Evolutionary conservation across 64 coral and sea anemone genomes (phyloP).

Genomic region (Cladopsammia gracilis): DNA sequence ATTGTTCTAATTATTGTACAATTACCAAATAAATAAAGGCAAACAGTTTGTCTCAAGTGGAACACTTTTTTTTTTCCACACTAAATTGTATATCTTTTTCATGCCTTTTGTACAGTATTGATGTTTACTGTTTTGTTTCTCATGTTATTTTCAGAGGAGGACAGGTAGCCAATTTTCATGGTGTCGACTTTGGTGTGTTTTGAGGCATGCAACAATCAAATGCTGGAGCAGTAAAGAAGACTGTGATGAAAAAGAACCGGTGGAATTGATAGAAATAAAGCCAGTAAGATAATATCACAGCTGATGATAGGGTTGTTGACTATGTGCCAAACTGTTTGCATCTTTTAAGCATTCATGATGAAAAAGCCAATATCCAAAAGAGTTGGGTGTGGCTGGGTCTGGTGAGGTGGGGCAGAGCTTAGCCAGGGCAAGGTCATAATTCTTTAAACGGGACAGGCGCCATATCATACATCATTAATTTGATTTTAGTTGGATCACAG

Average conservation of each 20-base stretch:
- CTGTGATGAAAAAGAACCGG: slow-evolving; percentile 33
- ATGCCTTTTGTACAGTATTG: background rate
- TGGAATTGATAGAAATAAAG: slow-evolving; percentile 88
- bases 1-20: too few species aligned
- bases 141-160: slow-evolving; percentile 16
- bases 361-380: too few species aligned
- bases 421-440: too few species aligned
- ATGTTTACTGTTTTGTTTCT: background rate
- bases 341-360: too few species aligned
- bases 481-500: too few species aligned
- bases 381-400: too few species aligned
- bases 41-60: background rate
- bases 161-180: slow-evolving; percentile 50
- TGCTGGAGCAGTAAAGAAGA: slow-evolving; percentile 82
- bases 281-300: slow-evolving; percentile 49
- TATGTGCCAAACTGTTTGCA: too few species aligned
- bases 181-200: slow-evolving; percentile 83
- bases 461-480: too few species aligned
- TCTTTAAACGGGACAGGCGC: too few species aligned
- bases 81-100: background rate
- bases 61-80: background rate
- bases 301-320: too few species aligned
- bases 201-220: slow-evolving; percentile 69
- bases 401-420: too few species aligned
- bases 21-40: too few species aligned